Base-by-base conservation (phyloP, 1,140 invertebrate genomes). In the Drosophila sp. region DNA sequence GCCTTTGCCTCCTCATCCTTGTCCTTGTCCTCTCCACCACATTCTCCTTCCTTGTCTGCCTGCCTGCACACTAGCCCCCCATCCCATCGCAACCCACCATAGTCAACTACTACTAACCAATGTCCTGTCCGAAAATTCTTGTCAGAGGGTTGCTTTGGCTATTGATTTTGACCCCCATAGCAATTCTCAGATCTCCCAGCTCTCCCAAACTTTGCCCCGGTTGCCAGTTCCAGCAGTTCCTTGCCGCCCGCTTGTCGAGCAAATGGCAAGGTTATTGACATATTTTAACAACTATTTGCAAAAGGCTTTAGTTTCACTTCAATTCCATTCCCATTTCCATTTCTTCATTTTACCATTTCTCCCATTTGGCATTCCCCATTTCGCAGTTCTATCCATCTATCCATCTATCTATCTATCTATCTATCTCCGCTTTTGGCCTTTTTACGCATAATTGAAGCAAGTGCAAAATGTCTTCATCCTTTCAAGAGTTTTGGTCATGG, bases 281-380 rank as follows among this genome's bases (percentile, higher is more conserved):
- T 86, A 86, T 86, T 86, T 86, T 87, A 86, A 89, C 83, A 87
- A 86, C 83, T 86, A 86, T 86, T 86, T 86, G 83, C 84, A 76
- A 86, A 86, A 86, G 83, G 84, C 83, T 86, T 86, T 86, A 86
- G 83, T 86, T 86, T 86, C 83, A 86, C 83, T 87, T 86, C 83
- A 76, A 86, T 81, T 87, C 60, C 68, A 71, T 69, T 87, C 66
- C 66, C 25, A 44, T 55, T 55, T 67, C 40, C 56, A 27, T 56
- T 61, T 17, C 25, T 35, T 27, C 32, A 7, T 30, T 44, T 54
- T 11, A 32, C 33, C 62, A 3, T 27, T 69, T 40, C 38, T 2
- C 7, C 41, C 33, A 8, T 60, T 38, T 47, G 55, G 33, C 17
- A 32, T 29, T 41, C 41, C 25, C 5, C 44, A 50, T 50, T 57